A percentile compares a stretch with the other conserved stretches of the same genome.
phyloP scores from a whole-genome alignment of 2,888 invertebrate species.

The Melolontha melolontha region DNA sequence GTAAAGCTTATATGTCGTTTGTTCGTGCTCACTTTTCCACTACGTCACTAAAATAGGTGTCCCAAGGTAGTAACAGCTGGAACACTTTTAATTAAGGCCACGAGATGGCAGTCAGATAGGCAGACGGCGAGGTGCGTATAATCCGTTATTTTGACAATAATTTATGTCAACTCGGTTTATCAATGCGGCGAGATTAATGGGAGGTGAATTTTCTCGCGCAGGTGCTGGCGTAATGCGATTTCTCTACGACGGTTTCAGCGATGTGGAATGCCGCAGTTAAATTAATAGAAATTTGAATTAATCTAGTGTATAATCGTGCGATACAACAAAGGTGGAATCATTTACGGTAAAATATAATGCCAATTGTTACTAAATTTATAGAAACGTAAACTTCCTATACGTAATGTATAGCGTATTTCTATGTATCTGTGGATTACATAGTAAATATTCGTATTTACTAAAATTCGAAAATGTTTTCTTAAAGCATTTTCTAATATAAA shows the following conservation, averaged over 20 bases:
- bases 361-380: not conserved
- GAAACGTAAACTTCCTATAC: not conserved
- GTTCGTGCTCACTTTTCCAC: constrained; percentile 19
- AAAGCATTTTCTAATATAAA: too few relatives aligned
- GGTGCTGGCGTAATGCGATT: constrained; percentile 21
- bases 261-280: constrained; percentile 17
- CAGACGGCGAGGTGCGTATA: constrained; percentile 19
- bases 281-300: constrained; percentile 36
- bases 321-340: constrained; percentile 1
- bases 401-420: not conserved
- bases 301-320: constrained; percentile 13
- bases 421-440: not conserved
- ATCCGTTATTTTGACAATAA: constrained; percentile 33
- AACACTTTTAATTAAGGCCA: constrained; percentile 34
- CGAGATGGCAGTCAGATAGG: constrained; percentile 27
- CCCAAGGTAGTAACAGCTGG: constrained; percentile 27
- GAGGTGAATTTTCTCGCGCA: constrained; percentile 31
- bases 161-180: constrained; percentile 38
- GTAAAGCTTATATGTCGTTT: constrained; percentile 20
- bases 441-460: too few relatives aligned
- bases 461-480: too few relatives aligned
- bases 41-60: constrained; percentile 21
- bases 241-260: constrained; percentile 13
- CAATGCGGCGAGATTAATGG: constrained; percentile 33
- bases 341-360: not conserved